phyloP scores from a whole-genome alignment of 2,113 vertebrate genomes.

The Muscicapa adusta region DNA sequence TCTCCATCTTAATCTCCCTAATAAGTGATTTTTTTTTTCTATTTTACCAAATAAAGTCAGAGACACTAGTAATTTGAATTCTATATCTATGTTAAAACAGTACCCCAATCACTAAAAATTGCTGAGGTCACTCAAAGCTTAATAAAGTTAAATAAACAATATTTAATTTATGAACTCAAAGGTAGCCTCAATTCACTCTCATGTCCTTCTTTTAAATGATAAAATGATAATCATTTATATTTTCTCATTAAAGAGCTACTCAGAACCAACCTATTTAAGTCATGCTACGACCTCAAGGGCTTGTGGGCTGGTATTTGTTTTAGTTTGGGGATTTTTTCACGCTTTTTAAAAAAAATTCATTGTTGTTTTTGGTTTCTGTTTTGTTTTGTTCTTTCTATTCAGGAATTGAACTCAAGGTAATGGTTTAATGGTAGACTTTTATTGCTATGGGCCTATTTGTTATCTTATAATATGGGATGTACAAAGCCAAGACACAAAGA shows the following conservation, averaged over 20 bases:
- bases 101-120: background rate
- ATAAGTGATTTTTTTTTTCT: background rate
- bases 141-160: background rate
- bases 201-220: background rate
- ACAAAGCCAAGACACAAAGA: constrained; percentile 25
- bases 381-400: constrained; percentile 3
- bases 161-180: background rate
- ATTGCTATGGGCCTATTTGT: constrained; percentile 59
- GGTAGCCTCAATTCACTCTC: background rate
- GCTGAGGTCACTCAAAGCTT: background rate
- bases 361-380: background rate
- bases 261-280: constrained; percentile 10
- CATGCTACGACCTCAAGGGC: background rate
- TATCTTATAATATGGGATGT: constrained; percentile 33
- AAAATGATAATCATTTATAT: background rate
- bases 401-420: constrained; percentile 52
- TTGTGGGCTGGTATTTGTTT: background rate
- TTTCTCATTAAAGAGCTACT: background rate
- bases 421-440: constrained; percentile 51
- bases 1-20: background rate
- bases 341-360: too few species aligned
- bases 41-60: background rate
- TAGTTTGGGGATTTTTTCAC: background rate
- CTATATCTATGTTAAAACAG: background rate
- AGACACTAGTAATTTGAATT: background rate